Conservation (phyloP, 2,113 vertebrate species). For the Pao palembangensis region DNA sequence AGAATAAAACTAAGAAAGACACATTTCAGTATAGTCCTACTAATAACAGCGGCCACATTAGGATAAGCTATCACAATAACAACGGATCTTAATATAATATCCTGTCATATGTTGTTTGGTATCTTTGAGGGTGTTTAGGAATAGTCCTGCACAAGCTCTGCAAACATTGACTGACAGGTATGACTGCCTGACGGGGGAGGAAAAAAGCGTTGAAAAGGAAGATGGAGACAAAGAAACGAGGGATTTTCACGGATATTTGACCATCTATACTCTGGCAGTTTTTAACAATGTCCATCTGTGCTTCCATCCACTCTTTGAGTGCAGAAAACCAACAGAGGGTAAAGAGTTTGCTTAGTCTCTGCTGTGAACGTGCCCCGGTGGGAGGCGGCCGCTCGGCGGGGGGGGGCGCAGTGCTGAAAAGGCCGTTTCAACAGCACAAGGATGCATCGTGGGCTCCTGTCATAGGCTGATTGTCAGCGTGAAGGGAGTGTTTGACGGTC, state of each 20-base stretch:
- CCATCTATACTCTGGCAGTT: slow-evolving; percentile 22
- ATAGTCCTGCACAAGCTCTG: too few relatives aligned
- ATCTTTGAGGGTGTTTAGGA: too few relatives aligned
- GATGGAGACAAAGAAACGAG: slow-evolving; percentile 10
- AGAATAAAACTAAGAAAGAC: neutral
- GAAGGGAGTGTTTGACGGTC: slow-evolving; percentile 3
- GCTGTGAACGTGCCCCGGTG: slow-evolving; percentile 18
- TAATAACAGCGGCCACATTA: too few relatives aligned
- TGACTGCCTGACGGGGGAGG: neutral
- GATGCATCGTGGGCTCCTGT: slow-evolving; percentile 24
- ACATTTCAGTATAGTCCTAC: neutral
- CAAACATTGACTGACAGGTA: neutral
- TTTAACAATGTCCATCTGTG: slow-evolving; percentile 33
- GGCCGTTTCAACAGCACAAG: slow-evolving; percentile 36
- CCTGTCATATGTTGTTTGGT: too few relatives aligned
- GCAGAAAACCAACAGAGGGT: slow-evolving; percentile 39
- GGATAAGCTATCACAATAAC: too few relatives aligned
- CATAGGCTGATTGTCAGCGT: slow-evolving; percentile 3
- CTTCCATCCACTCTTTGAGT: slow-evolving; percentile 13
- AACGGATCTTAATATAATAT: too few relatives aligned
- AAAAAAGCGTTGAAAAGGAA: neutral
- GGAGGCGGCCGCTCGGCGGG: slow-evolving; percentile 17
- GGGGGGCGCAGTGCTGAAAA: slow-evolving; percentile 12
- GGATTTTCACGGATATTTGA: slow-evolving; percentile 7
- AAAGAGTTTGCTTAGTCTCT: slow-evolving; percentile 31